phyloP scores from a whole-genome alignment of 2,888 invertebrate species.

The Drymonia ruficornis region DNA sequence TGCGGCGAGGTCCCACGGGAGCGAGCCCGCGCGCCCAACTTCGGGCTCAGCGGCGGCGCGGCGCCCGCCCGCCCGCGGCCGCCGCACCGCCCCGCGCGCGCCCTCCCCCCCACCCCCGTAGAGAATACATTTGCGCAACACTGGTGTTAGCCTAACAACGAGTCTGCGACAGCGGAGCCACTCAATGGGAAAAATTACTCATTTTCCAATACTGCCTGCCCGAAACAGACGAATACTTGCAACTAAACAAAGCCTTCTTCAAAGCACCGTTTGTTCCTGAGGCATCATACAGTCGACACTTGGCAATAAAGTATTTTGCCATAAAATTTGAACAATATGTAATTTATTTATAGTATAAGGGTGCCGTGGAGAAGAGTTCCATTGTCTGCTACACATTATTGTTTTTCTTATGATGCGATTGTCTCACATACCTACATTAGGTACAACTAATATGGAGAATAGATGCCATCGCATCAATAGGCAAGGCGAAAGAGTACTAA shows the following conservation, averaged over 20 bases:
- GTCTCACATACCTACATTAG: conserved; percentile 38
- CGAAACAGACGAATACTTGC: conserved; percentile 41
- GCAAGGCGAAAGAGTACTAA: background rate
- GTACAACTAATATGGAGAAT: conserved; percentile 3
- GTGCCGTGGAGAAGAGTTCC: conserved; percentile 54
- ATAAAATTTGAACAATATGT: conserved; percentile 65
- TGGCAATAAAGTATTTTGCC: conserved; percentile 49
- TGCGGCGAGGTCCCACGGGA: conserved; percentile 71
- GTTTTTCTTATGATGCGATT: conserved; percentile 50
- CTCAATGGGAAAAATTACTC: conserved; percentile 77
- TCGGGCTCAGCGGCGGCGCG: conserved; percentile 78
- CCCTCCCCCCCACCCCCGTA: conserved; percentile 64
- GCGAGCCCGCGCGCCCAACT: conserved; percentile 82
- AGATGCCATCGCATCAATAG: background rate
- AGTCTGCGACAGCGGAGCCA: conserved; percentile 74
- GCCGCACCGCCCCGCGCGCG: conserved; percentile 39
- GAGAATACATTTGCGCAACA: conserved; percentile 85
- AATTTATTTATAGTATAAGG: conserved; percentile 59
- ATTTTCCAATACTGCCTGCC: conserved; percentile 61
- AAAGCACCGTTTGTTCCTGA: conserved; percentile 32
- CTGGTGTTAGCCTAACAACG: conserved; percentile 80
- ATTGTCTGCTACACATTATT: conserved; percentile 35
- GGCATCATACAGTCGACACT: conserved; percentile 34
- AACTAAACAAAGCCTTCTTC: conserved; percentile 54
- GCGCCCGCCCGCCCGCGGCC: conserved; percentile 44